These are phyloP conservation scores for Embiotoca jacksoni DNA, from an alignment of 2,113 vertebrate genomes.

Conservation along the genomic window DNA sequence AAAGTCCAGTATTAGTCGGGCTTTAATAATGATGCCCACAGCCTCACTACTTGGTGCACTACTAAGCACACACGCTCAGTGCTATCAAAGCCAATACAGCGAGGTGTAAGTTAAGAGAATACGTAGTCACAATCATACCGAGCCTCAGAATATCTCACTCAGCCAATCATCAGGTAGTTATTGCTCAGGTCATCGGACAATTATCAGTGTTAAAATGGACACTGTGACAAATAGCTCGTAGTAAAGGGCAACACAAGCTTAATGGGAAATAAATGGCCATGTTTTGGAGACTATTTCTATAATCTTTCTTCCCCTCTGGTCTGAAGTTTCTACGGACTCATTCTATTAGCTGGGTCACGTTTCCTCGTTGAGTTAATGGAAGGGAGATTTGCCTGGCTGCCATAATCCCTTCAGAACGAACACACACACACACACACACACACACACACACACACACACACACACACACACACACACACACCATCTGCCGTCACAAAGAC, in stretches of 20 bases:
- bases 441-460: constrained; percentile 6
- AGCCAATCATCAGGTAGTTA: too few species aligned
- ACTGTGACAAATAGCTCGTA: neutral
- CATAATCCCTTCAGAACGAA: constrained; percentile 62
- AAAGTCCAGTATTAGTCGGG: too few species aligned
- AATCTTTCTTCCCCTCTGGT: neutral
- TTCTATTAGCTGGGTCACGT: constrained; percentile 52
- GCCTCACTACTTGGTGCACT: neutral
- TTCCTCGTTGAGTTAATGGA: constrained; percentile 45
- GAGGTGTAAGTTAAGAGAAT: too few species aligned
- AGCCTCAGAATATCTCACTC: too few species aligned
- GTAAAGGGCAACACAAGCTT: neutral
- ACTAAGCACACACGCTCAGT: neutral
- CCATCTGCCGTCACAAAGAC: constrained; percentile 52
- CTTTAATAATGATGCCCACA: neutral
- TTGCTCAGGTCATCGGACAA: too few species aligned
- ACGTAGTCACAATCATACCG: too few species aligned
- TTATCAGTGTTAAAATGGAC: too few species aligned
- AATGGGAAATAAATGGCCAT: too few species aligned
- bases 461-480: constrained; percentile 21
- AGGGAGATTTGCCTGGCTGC: constrained; percentile 55
- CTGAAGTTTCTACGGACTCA: constrained; percentile 22
- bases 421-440: constrained; percentile 27
- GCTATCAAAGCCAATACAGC: neutral
- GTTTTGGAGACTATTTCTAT: neutral